phyloP scores from a whole-genome alignment of 2,113 vertebrate genomes.

The Embiotoca jacksoni region DNA sequence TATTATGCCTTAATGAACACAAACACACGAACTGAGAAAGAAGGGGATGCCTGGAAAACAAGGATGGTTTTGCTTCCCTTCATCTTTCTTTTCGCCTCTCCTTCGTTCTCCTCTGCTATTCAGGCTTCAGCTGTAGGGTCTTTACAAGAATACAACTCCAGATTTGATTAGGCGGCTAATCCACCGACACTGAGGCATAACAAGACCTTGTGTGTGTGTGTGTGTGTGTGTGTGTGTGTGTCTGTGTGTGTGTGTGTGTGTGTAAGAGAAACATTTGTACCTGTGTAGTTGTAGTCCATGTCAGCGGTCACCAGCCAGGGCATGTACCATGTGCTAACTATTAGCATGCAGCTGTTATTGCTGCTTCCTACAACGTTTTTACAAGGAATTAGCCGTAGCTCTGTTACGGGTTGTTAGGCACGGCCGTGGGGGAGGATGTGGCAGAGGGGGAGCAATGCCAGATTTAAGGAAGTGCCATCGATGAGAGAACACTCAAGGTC shows the following conservation, averaged over 20 bases:
- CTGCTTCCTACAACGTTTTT: constrained; percentile 71
- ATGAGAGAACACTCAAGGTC: constrained; percentile 50
- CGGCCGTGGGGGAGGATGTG: constrained; percentile 28
- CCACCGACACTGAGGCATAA: constrained; percentile 44
- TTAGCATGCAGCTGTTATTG: constrained; percentile 76
- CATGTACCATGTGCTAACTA: constrained; percentile 76
- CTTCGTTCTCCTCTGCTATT: background rate
- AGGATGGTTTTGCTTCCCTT: constrained; percentile 50
- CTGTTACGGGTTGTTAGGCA: constrained; percentile 67
- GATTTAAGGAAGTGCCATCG: constrained; percentile 58
- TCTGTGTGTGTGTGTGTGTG: background rate
- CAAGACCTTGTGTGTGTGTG: constrained; percentile 39
- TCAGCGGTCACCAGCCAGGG: constrained; percentile 64
- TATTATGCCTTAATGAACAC: constrained; percentile 80
- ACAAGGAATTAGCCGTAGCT: constrained; percentile 73
- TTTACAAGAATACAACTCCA: constrained; percentile 26
- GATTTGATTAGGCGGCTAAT: constrained; percentile 64
- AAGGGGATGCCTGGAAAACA: constrained; percentile 69
- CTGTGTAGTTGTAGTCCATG: constrained; percentile 46
- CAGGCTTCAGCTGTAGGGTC: constrained; percentile 25
- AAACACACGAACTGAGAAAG: constrained; percentile 62
- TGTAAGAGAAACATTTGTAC: constrained; percentile 41
- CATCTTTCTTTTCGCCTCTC: constrained; percentile 34
- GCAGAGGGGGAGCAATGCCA: constrained; percentile 32
- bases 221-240: constrained; percentile 10